phyloP scores from a whole-genome alignment of 2,113 vertebrate genomes.

The Peromyscus californicus region DNA sequence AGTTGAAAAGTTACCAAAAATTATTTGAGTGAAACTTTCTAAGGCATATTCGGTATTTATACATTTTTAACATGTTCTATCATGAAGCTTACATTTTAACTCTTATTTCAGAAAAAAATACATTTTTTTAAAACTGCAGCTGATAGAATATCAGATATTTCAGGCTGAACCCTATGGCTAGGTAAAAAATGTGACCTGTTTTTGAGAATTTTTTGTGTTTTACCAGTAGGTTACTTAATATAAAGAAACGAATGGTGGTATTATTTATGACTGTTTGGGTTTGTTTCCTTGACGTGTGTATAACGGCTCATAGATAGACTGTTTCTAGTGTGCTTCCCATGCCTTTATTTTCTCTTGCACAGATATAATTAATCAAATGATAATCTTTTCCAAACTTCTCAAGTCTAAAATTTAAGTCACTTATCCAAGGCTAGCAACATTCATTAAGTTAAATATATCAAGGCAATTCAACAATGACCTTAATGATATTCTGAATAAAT shows the following conservation, averaged over 20 bases:
- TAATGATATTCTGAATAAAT: constrained; percentile 24
- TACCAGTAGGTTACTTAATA: background rate
- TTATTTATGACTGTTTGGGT: background rate
- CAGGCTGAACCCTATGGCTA: background rate
- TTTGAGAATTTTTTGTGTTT: background rate
- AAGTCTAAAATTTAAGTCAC: constrained; percentile 20
- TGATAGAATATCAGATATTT: background rate
- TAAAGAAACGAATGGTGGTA: background rate
- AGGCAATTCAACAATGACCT: background rate
- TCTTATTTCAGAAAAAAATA: background rate
- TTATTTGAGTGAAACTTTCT: background rate
- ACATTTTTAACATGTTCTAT: background rate
- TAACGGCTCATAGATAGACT: background rate
- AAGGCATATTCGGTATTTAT: background rate
- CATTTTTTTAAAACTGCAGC: background rate
- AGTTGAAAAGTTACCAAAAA: background rate
- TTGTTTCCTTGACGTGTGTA: background rate
- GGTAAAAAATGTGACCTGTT: background rate
- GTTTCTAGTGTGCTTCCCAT: background rate
- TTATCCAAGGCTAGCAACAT: background rate
- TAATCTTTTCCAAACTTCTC: background rate
- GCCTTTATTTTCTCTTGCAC: background rate
- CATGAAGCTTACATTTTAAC: constrained; percentile 1
- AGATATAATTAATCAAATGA: background rate
- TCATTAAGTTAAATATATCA: background rate